phyloP scores from a whole-genome alignment of 2,888 invertebrate species.

The Hedychridium roseum region DNA sequence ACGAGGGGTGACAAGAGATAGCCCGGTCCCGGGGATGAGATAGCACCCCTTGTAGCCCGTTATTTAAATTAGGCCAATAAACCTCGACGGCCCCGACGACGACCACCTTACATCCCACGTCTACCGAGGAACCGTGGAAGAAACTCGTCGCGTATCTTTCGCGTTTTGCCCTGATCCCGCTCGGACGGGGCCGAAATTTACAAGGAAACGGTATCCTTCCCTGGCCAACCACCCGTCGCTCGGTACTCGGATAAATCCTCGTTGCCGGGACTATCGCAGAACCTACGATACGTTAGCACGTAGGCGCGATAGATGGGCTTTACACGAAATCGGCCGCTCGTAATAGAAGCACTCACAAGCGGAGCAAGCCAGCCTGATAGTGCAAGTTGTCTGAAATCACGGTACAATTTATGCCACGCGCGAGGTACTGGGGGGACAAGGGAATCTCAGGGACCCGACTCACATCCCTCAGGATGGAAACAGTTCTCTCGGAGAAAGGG shows the following conservation, averaged over 20 bases:
- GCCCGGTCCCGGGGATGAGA: constrained; percentile 31
- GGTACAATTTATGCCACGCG: no score
- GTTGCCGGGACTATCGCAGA: constrained; percentile 32
- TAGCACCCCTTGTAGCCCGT: constrained; percentile 45
- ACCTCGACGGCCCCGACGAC: constrained; percentile 37
- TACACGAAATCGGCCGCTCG: no score
- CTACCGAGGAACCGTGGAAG: constrained; percentile 6
- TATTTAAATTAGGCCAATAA: constrained; percentile 62
- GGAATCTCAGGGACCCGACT: no score
- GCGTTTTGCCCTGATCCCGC: no score
- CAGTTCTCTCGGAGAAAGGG: no score
- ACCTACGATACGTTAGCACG: no score
- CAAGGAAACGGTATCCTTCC: constrained; percentile 19
- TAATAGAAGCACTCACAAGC: no score
- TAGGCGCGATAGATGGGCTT: no score
- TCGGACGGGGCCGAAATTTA: constrained; percentile 22
- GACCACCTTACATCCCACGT: constrained; percentile 15
- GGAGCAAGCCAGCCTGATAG: no score
- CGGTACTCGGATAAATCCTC: constrained; percentile 24
- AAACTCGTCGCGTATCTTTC: neutral
- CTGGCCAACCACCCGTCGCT: constrained; percentile 24
- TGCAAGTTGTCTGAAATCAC: no score
- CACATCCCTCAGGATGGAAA: no score
- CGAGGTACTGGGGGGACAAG: no score
- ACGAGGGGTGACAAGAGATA: constrained; percentile 35